phyloP scores from a whole-genome alignment of 2,888 invertebrate species.

The Zhuqinia jingwanae region DNA sequence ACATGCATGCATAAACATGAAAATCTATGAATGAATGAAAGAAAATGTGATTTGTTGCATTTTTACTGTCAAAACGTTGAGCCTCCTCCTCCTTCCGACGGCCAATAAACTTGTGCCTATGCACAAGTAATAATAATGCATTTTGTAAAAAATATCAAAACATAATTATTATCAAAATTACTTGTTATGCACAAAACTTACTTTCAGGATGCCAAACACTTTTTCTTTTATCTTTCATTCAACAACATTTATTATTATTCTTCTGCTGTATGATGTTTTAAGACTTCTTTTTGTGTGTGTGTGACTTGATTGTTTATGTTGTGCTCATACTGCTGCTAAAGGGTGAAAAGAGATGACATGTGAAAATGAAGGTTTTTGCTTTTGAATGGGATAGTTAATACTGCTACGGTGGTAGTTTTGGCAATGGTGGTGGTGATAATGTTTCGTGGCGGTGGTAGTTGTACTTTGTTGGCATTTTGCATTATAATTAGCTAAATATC shows the following conservation, averaged over 20 bases:
- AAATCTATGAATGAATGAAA: slow-evolving; percentile 1
- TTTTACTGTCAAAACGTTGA: too few relatives aligned
- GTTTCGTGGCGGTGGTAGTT: slow-evolving; percentile 14
- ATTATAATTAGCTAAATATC: slow-evolving; percentile 49
- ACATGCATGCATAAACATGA: background rate
- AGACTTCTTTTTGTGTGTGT: background rate
- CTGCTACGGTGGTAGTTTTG: background rate
- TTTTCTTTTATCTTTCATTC: slow-evolving; percentile 26
- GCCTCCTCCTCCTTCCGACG: too few relatives aligned
- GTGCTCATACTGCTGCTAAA: background rate
- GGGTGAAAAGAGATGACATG: slow-evolving; percentile 46
- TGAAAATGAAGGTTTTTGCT: slow-evolving; percentile 39
- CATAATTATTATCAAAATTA: slow-evolving; percentile 25
- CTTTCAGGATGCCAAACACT: slow-evolving; percentile 16
- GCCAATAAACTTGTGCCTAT: background rate
- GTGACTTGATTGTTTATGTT: background rate
- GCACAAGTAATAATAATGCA: too few relatives aligned
- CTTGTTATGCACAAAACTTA: slow-evolving; percentile 28
- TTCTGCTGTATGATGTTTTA: too few relatives aligned
- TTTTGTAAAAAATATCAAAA: background rate
- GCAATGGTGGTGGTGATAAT: background rate
- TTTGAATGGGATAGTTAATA: background rate
- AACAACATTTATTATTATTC: too few relatives aligned
- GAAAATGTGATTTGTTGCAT: background rate
- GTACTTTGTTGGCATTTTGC: slow-evolving; percentile 38